A percentile compares a stretch with the other conserved stretches of the same genome.
Evolutionary conservation across 2,888 invertebrate species (phyloP).

Genomic region (Apotomis capreana): DNA sequence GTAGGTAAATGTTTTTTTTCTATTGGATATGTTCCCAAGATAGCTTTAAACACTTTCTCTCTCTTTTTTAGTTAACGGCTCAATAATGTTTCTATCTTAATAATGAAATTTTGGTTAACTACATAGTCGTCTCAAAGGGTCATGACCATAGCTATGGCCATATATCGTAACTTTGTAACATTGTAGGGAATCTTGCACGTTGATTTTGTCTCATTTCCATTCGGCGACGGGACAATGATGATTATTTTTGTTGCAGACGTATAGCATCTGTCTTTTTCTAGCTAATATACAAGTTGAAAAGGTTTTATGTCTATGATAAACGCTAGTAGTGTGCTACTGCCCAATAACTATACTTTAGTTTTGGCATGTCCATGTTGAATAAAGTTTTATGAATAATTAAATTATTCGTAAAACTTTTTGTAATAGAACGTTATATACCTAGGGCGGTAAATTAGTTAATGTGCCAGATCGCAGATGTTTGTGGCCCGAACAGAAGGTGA

Average conservation of each 20-base stretch:
- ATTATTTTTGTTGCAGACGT: not conserved
- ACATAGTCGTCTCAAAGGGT: not conserved
- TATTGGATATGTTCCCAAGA: no score
- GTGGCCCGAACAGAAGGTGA: no score
- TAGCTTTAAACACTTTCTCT: no score
- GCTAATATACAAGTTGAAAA: no score
- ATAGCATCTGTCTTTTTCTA: not conserved
- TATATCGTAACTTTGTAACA: not conserved
- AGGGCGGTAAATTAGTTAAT: no score
- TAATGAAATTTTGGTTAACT: not conserved
- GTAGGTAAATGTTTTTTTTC: slow-evolving; percentile 1
- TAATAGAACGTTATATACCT: no score
- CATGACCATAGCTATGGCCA: not conserved
- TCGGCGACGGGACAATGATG: not conserved
- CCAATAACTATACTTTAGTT: not conserved
- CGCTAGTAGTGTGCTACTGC: not conserved
- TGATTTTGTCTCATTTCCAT: not conserved
- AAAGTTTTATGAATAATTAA: no score
- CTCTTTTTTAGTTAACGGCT: no score
- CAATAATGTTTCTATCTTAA: not conserved
- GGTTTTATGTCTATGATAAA: not conserved
- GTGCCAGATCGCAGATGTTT: no score
- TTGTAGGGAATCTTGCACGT: not conserved
- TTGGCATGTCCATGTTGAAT: not conserved
- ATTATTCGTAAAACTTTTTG: no score